phyloP scores from a whole-genome alignment of 2,888 invertebrate species.

The Argyra leucocephala region DNA sequence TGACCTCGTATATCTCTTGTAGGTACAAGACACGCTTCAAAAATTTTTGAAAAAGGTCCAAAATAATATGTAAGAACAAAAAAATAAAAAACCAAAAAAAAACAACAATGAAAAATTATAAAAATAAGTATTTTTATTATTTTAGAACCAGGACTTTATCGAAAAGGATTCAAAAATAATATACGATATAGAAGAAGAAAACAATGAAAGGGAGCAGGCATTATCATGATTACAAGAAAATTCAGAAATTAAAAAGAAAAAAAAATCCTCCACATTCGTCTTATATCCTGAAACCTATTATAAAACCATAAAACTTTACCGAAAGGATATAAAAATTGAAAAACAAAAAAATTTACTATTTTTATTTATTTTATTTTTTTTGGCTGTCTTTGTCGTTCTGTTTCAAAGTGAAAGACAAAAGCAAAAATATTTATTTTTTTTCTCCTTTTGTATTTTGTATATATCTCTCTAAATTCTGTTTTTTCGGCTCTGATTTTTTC shows the following conservation, averaged over 20 bases:
- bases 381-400: no score
- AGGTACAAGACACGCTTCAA: slow-evolving; percentile 1
- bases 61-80: background rate
- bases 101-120: no score
- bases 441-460: no score
- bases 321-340: background rate
- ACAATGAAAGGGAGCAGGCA: no score
- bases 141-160: background rate
- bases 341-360: background rate
- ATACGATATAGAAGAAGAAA: background rate
- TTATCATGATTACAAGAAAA: no score
- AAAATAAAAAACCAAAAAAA: background rate
- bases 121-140: no score
- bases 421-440: no score
- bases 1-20: background rate
- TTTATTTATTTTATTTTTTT: no score
- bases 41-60: slow-evolving; percentile 4
- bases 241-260: background rate
- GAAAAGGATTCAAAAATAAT: background rate
- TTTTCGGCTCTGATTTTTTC: no score
- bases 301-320: background rate
- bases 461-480: no score
- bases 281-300: background rate
- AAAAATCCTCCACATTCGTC: background rate
- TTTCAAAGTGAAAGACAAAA: no score